Conservation (phyloP, 2,797 vertebrate genomes). For the Mycteria americana region DNA sequence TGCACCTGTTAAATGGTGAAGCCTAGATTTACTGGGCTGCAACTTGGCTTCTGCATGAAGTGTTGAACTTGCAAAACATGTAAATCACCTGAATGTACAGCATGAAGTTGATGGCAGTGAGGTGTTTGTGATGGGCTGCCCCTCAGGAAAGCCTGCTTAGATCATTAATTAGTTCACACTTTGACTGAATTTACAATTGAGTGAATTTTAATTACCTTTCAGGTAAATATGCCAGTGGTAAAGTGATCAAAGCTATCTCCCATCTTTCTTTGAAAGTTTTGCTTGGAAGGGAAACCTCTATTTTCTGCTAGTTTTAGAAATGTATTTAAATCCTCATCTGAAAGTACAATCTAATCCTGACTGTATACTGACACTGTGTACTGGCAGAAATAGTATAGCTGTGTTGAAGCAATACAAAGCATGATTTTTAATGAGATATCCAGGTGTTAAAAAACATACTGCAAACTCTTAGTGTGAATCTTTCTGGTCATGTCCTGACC, state of each 20-base stretch:
- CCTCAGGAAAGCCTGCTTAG: not conserved
- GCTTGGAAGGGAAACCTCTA: not conserved
- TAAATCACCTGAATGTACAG: not conserved
- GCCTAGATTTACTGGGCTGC: not conserved
- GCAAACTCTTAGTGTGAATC: not conserved
- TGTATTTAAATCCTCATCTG: not conserved
- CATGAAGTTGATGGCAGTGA: not conserved
- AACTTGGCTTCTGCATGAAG: not conserved
- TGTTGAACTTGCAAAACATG: not conserved
- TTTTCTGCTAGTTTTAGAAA: not conserved
- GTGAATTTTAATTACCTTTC: constrained; percentile 58
- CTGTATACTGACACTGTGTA: not conserved
- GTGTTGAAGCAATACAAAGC: not conserved
- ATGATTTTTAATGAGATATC: not conserved
- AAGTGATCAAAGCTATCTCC: not conserved
- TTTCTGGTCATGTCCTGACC: not conserved
- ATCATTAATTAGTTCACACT: constrained; percentile 38
- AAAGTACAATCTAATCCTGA: not conserved
- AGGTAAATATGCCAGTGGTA: not conserved
- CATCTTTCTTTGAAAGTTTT: not conserved
- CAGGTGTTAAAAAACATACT: not conserved
- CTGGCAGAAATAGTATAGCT: not conserved
- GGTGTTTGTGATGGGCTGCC: not conserved
- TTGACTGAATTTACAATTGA: not conserved
- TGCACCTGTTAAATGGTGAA: not conserved